A percentile compares a stretch with the other conserved stretches of the same genome.
Conservation (phyloP, 1,140 invertebrate species). For the Aphelinus atriplicis region DNA sequence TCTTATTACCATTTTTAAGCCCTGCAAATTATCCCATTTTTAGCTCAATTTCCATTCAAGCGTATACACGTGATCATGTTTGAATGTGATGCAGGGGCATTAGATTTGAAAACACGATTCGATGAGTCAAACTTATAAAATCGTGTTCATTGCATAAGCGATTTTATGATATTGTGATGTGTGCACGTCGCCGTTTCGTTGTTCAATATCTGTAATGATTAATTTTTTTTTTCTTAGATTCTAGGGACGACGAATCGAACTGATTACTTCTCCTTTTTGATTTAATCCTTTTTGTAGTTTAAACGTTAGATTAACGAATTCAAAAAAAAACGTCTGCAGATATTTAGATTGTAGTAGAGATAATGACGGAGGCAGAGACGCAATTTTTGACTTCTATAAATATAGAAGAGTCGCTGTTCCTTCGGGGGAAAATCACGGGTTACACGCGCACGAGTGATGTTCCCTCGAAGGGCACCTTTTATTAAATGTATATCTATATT, state of each 20-base stretch:
- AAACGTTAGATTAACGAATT: background rate
- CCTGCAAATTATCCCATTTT: background rate
- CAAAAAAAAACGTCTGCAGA: background rate
- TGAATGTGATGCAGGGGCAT: background rate
- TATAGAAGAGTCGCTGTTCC: constrained; percentile 10
- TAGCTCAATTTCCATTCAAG: background rate
- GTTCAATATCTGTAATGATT: background rate
- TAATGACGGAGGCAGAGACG: background rate
- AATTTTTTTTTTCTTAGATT: constrained; percentile 6
- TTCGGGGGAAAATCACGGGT: constrained; percentile 8
- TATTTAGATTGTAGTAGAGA: constrained; percentile 1
- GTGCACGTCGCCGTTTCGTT: background rate
- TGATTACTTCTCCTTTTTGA: constrained; percentile 1
- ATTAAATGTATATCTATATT: constrained; percentile 22
- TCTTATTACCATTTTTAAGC: background rate
- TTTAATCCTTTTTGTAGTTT: background rate
- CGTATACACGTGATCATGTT: background rate
- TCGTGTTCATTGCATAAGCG: background rate
- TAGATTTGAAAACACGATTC: background rate
- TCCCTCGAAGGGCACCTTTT: constrained; percentile 10
- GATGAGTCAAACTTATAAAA: background rate
- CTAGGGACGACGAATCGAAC: background rate
- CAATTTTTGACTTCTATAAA: constrained; percentile 6
- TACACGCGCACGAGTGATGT: background rate
- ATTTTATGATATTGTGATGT: constrained; percentile 4